phyloP scores from a whole-genome alignment of 2,888 invertebrate species.

The Drosophila tanythrix region DNA sequence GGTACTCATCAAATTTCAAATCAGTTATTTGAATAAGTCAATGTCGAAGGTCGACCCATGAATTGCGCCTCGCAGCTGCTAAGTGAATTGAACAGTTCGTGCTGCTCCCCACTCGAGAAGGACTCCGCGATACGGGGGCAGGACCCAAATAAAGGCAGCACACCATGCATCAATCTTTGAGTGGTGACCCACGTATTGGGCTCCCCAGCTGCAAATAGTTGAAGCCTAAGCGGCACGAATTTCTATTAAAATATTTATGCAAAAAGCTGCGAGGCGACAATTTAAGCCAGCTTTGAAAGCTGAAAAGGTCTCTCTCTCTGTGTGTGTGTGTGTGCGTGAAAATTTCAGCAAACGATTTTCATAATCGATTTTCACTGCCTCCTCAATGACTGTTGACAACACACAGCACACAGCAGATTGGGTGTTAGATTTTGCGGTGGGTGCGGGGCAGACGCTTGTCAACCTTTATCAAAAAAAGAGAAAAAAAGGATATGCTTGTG shows the following conservation, averaged over 20 bases:
- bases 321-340: conserved; percentile 33
- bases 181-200: conserved; percentile 16
- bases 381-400: conserved; percentile 73
- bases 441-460: conserved; percentile 54
- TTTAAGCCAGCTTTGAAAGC: conserved; percentile 52
- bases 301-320: background rate
- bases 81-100: conserved; percentile 28
- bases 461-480: conserved; percentile 70
- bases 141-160: conserved; percentile 21
- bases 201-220: conserved; percentile 71
- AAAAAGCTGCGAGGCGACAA: conserved; percentile 59
- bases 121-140: background rate
- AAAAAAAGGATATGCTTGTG: conserved; percentile 40
- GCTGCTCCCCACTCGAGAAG: background rate
- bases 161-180: conserved; percentile 61
- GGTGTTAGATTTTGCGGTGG: conserved; percentile 15
- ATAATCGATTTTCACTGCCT: conserved; percentile 77
- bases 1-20: conserved; percentile 67
- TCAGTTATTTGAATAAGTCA: conserved; percentile 75
- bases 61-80: conserved; percentile 7
- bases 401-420: conserved; percentile 24
- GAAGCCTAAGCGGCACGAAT: conserved; percentile 68
- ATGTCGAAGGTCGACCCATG: conserved; percentile 38
- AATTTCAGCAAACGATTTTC: conserved; percentile 77
- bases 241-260: conserved; percentile 82